Base-by-base conservation (phyloP, 2,888 invertebrate species). In the Clistopyga incitator region DNA sequence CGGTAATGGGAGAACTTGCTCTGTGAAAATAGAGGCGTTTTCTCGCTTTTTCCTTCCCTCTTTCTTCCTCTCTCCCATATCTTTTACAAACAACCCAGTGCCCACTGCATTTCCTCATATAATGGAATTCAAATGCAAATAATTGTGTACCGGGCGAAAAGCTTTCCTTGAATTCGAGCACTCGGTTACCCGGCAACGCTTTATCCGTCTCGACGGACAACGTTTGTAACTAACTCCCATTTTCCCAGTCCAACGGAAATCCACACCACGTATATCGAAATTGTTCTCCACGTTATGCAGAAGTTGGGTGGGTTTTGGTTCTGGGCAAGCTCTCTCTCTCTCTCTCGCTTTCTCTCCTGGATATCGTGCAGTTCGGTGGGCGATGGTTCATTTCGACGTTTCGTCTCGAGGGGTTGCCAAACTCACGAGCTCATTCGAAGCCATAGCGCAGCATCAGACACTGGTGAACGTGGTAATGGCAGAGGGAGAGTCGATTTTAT, bases 151-250 rank as follows among this genome's bases (percentile, higher is more conserved):
- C 42, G 45, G 74, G 45, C 74, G 50, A 15, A 29, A 38, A 61
- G 64, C 52, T 81, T 74, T 47, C 64, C 45, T 50, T 29, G 65
- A 70, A 81, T 84, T 84, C 65, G 75, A 38, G 65, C 50, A 81
- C 81, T 70, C 75, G 56, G 11, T 59, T 47, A 52, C 45, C 77
- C 54, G 10, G 38, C 6, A 18, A 34, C 84, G 59, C 20, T 80
- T 84, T 77, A 59, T 80, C 54, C 61, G 47, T 78, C 74, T 80
- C 80, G 77, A 50, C 64, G 80, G 72, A 81, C 80, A 84, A 81
- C 83, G 72, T 78, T 81, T 74, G 81, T 75, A 75, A 81, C 81
- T 71, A 75, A 78, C 84, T 84, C 65, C 50, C 34, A n/a, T 34
- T 45, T 75, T 20, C n/a, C 29, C 52, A 20, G 45, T 70, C 65